These are phyloP conservation scores for Sinosuthora webbiana DNA, from an alignment of 2,113 vertebrate species.

Conservation along the genomic window DNA sequence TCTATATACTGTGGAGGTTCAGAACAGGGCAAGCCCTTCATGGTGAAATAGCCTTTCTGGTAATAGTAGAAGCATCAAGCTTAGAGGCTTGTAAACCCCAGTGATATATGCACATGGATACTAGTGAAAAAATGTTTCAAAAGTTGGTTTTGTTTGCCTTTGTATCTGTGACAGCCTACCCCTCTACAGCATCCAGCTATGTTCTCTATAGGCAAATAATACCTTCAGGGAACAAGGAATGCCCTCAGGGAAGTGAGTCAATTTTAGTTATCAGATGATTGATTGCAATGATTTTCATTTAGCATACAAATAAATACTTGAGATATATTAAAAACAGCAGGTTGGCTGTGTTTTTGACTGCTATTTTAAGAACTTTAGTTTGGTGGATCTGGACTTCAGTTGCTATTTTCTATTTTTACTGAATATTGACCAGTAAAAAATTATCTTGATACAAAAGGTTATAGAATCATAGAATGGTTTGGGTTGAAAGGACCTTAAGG, in stretches of 20 bases:
- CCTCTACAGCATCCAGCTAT: neutral
- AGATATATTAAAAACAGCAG: neutral
- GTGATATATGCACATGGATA: neutral
- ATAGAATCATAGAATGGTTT: neutral
- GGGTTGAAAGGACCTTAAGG: neutral
- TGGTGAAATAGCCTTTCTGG: neutral
- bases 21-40: neutral
- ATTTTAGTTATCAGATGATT: neutral
- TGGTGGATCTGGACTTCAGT: neutral
- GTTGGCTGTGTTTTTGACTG: neutral
- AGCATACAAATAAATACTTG: neutral
- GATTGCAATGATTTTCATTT: neutral
- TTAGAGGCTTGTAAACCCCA: neutral
- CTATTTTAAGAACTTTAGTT: neutral
- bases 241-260: neutral
- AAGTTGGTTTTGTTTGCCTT: neutral
- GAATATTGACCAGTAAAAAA: neutral
- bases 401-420: neutral
- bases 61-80: neutral
- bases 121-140: neutral
- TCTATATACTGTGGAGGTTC: neutral
- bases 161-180: neutral
- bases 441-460: neutral
- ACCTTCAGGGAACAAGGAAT: neutral
- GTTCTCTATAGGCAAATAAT: neutral